Conservation (phyloP, 1,140 invertebrate species). For the Bombus consobrinus region DNA sequence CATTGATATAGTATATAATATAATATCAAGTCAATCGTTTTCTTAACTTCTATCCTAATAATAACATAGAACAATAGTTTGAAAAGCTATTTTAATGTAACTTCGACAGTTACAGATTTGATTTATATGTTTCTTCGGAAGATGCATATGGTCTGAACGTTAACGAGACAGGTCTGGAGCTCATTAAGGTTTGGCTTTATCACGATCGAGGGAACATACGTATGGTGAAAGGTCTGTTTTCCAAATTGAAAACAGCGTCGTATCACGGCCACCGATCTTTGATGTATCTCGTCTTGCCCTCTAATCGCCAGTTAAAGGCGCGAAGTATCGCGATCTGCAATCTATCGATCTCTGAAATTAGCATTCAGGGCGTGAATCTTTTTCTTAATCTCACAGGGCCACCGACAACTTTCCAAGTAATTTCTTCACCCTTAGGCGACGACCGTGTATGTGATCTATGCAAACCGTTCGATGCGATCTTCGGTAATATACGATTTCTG, state of each 20-base stretch:
- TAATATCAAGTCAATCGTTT: no score
- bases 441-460: constrained; percentile 35
- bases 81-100: background rate
- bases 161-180: constrained; percentile 62
- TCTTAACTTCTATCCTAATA: background rate
- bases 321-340: constrained; percentile 38
- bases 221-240: constrained; percentile 58
- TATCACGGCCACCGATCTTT: constrained; percentile 52
- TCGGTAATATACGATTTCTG: constrained; percentile 14
- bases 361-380: constrained; percentile 73
- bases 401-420: constrained; percentile 45
- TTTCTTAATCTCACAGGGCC: constrained; percentile 37
- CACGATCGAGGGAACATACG: constrained; percentile 50
- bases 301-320: constrained; percentile 65
- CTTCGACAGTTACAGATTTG: background rate
- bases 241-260: constrained; percentile 69
- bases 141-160: constrained; percentile 20
- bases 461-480: constrained; percentile 28
- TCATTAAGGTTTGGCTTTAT: constrained; percentile 57
- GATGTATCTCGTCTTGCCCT: constrained; percentile 25
- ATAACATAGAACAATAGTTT: background rate
- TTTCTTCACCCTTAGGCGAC: constrained; percentile 3
- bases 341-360: constrained; percentile 73
- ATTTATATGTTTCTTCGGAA: constrained; percentile 35
- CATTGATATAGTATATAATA: no score